Conservation (phyloP, 2,888 invertebrate species). For the Gonocerus acuteangulatus region DNA sequence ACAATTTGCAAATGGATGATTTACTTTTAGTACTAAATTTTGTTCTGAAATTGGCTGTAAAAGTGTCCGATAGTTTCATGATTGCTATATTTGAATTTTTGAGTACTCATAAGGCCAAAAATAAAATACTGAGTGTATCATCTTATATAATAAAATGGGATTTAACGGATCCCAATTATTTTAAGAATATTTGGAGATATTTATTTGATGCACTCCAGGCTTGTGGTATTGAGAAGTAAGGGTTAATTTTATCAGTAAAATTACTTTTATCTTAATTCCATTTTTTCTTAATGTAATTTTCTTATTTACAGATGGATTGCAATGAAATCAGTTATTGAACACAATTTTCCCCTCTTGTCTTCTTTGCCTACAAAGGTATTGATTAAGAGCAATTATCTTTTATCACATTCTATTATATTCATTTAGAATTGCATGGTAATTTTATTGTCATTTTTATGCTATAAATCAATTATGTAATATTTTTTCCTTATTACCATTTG, state of each 20-base stretch:
- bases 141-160: background rate
- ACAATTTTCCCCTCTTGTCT: background rate
- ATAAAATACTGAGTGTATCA: background rate
- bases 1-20: background rate
- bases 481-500: too few relatives aligned
- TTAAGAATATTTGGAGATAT: background rate
- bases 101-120: background rate
- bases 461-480: too few relatives aligned
- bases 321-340: constrained; percentile 2
- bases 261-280: background rate
- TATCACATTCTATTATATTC: too few relatives aligned
- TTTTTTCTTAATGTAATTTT: background rate
- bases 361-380: background rate
- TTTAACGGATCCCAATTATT: background rate
- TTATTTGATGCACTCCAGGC: background rate
- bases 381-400: background rate
- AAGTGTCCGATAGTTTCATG: background rate
- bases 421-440: too few relatives aligned
- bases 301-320: background rate
- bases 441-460: too few relatives aligned
- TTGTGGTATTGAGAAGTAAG: constrained; percentile 11
- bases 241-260: background rate
- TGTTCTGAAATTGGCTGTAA: background rate
- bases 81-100: background rate
- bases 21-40: background rate